phyloP scores from a whole-genome alignment of 2,113 vertebrate genomes.

The Antidorcas marsupialis region DNA sequence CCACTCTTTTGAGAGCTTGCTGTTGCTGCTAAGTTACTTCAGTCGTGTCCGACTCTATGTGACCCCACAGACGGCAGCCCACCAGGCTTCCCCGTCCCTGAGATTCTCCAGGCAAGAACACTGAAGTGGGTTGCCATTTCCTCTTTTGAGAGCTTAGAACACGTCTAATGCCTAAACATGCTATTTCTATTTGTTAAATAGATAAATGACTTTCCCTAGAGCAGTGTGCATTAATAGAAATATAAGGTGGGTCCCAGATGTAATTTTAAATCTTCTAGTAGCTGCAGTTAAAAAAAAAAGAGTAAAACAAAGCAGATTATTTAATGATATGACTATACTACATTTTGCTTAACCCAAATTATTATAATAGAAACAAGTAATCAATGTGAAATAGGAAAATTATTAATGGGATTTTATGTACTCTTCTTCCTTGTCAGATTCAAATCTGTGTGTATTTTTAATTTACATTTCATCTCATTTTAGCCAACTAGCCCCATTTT shows the following conservation, averaged over 20 bases:
- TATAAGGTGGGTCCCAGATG: not conserved
- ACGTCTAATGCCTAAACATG: not conserved
- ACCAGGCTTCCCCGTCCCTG: too few species aligned
- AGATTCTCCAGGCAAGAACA: too few species aligned
- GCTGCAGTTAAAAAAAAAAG: not conserved
- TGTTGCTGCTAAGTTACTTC: too few species aligned
- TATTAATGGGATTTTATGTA: not conserved
- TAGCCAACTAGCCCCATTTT: not conserved
- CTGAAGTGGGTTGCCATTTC: too few species aligned
- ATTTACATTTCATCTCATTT: not conserved
- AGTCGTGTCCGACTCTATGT: too few species aligned
- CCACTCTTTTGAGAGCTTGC: not conserved
- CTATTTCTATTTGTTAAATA: not conserved
- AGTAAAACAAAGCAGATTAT: not conserved
- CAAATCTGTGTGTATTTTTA: not conserved
- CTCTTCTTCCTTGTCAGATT: not conserved
- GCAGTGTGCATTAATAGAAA: not conserved
- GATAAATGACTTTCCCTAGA: not conserved
- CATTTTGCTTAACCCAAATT: not conserved
- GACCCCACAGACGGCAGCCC: too few species aligned
- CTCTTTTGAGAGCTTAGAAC: not conserved
- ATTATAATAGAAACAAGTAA: not conserved
- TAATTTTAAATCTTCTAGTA: not conserved
- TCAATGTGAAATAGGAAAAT: not conserved
- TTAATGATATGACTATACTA: not conserved